Base-by-base conservation (phyloP, 2,113 vertebrate genomes). In the Odontophorus gujanensis region DNA sequence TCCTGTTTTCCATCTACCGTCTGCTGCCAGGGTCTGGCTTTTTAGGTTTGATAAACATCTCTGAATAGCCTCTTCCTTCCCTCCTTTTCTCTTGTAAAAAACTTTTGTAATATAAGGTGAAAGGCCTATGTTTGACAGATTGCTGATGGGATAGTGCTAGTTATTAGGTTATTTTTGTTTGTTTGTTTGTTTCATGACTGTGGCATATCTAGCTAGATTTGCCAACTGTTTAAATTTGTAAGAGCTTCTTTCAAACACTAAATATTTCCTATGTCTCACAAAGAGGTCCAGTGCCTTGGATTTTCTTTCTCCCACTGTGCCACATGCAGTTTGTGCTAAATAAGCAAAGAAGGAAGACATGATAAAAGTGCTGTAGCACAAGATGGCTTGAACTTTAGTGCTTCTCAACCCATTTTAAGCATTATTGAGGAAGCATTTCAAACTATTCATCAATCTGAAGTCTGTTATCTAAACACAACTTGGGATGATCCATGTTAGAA, bases 11-110 rank as follows among this genome's bases (percentile, higher is more conserved):
- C 38, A 40, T 55, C 76, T 87, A 74, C 58, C 62, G 58, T 92
- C 87, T 88, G 69, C 28, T 55, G 34, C 36, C 9, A 43, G 14
- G 21, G 42, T 81, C 73, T 89, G 47, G 40, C 32, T 79, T 94
- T 68, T 87, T 79, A 83, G 57, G 82, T 91, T 91, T 92, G 80
- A 43, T 77, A 68, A 69, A 20, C 14, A 75, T 89, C 58, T 77
- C 50, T 67, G 67, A 93, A 90, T 77, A 81, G 30, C 10, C 36
- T 89, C 48, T 58, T 86, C 59, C 36, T 81, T 89, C 63, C 25
- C 11, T 66, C 34, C 77, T 18, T 61, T 84, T 87, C 57, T 81
- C 22, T 24, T 53, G 51, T 85, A 18, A 28, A 76, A 83, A 75
- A 34, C 18, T 30, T 80, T 82, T 89, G 55, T 94, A 95, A 75